Conservation (phyloP, 64 coral and sea anemone genomes). For the Porites lutea region DNA sequence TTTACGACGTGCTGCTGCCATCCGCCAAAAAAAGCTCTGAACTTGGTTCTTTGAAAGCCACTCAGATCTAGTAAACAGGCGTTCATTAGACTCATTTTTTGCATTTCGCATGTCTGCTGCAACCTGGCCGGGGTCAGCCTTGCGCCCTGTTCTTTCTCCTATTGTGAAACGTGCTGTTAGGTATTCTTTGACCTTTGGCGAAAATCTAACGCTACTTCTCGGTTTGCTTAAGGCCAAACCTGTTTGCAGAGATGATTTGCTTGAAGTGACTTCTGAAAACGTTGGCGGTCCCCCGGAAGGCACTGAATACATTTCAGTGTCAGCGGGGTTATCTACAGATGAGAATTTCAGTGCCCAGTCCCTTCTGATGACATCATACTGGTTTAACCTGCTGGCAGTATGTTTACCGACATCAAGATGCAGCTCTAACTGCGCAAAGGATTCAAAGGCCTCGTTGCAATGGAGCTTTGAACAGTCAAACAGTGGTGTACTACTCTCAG, state of each 20-base stretch:
- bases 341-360: slow-evolving; percentile 78
- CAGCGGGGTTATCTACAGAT: slow-evolving; percentile 33
- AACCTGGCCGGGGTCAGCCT: slow-evolving; percentile 67
- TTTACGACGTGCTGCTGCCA: slow-evolving; percentile 46
- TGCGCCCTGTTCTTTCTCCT: slow-evolving; percentile 76
- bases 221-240: slow-evolving; percentile 77
- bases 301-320: not conserved
- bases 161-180: slow-evolving; percentile 61
- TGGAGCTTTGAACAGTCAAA: slow-evolving; percentile 61
- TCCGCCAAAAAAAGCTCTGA: slow-evolving; percentile 63
- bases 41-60: slow-evolving; percentile 72
- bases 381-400: slow-evolving; percentile 33
- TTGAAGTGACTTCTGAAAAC: not conserved
- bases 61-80: slow-evolving; percentile 64
- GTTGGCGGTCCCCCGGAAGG: not conserved
- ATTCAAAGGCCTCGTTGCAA: slow-evolving; percentile 63
- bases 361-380: slow-evolving; percentile 76
- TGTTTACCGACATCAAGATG: slow-evolving; percentile 84
- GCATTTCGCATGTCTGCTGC: slow-evolving; percentile 64
- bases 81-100: slow-evolving; percentile 20
- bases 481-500: not conserved
- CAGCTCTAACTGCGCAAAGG: slow-evolving; percentile 62
- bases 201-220: slow-evolving; percentile 57
- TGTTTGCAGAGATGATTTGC: not conserved
- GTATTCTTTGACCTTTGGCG: slow-evolving; percentile 74